Evolutionary conservation across 2,113 vertebrate species (phyloP).

Genomic region (Saccopteryx bilineata): DNA sequence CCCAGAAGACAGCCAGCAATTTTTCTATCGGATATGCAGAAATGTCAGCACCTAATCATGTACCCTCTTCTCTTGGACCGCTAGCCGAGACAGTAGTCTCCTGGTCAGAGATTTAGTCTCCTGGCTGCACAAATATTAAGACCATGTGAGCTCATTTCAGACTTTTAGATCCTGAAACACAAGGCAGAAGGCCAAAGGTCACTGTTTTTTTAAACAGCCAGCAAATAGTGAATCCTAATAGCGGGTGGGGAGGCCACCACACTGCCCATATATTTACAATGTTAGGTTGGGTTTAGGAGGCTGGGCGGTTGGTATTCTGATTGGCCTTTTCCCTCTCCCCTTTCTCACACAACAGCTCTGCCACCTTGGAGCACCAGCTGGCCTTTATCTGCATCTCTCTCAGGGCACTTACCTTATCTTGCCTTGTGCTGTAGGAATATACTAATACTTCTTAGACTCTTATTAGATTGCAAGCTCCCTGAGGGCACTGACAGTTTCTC

Average conservation of each 20-base stretch:
- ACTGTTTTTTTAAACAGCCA: not conserved
- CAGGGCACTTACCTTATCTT: not conserved
- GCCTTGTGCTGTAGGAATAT: not conserved
- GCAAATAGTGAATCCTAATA: not conserved
- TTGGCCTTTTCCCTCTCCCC: too few species aligned
- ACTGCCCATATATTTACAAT: not conserved
- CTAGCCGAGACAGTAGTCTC: not conserved
- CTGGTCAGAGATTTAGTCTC: not conserved
- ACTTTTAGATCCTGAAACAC: slow-evolving; percentile 1
- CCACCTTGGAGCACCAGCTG: not conserved
- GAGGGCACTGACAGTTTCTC: not conserved
- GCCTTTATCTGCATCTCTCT: not conserved
- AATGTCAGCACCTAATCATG: not conserved
- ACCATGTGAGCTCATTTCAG: not conserved
- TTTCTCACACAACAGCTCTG: not conserved
- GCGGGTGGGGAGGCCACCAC: accelerated
- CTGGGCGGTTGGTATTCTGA: accelerated
- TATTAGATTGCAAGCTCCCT: not conserved
- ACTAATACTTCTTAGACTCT: not conserved
- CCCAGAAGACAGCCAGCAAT: not conserved
- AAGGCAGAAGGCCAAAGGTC: not conserved
- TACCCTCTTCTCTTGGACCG: not conserved
- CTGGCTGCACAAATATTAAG: not conserved
- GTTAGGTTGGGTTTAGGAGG: not conserved
- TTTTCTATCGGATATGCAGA: accelerated